These are phyloP conservation scores for Xylocampa areola DNA, from an alignment of 2,888 invertebrate species.

Conservation along the genomic window DNA sequence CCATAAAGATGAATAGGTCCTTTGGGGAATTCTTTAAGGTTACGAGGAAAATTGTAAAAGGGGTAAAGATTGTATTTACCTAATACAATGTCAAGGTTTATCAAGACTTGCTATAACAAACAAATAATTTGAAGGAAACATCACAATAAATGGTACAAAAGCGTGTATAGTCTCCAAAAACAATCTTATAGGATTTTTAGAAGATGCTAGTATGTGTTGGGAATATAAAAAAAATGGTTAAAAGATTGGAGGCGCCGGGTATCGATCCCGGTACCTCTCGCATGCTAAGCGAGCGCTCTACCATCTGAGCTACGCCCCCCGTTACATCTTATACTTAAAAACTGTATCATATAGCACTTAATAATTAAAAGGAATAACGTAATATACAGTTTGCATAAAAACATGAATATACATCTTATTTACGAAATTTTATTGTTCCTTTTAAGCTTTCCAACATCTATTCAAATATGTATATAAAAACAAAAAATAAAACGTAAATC, in stretches of 20 bases:
- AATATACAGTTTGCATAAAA: too few relatives aligned
- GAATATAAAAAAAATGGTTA: not conserved
- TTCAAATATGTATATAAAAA: not conserved
- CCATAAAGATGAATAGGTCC: slow-evolving; percentile 32
- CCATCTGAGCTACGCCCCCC: slow-evolving; percentile 71
- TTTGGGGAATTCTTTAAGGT: slow-evolving; percentile 21
- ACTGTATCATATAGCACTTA: too few relatives aligned
- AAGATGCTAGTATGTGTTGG: too few relatives aligned
- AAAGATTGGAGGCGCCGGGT: slow-evolving; percentile 84
- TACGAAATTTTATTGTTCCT: too few relatives aligned
- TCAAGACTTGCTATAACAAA: too few relatives aligned
- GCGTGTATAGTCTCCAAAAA: slow-evolving; percentile 5
- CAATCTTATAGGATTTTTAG: not conserved
- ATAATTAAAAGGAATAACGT: too few relatives aligned
- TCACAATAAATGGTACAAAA: too few relatives aligned
- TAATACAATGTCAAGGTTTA: too few relatives aligned
- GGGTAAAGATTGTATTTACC: too few relatives aligned
- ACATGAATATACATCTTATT: too few relatives aligned
- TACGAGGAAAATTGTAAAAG: slow-evolving; percentile 12
- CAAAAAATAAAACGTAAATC: not conserved
- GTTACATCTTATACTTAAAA: too few relatives aligned
- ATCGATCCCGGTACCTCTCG: slow-evolving; percentile 89
- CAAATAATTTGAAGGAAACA: too few relatives aligned
- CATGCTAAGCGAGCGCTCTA: slow-evolving; percentile 86
- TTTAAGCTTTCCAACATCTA: not conserved